Evolutionary conservation across 1,140 invertebrate species (phyloP).

Genomic region (Yoshiicerus persimilis): DNA sequence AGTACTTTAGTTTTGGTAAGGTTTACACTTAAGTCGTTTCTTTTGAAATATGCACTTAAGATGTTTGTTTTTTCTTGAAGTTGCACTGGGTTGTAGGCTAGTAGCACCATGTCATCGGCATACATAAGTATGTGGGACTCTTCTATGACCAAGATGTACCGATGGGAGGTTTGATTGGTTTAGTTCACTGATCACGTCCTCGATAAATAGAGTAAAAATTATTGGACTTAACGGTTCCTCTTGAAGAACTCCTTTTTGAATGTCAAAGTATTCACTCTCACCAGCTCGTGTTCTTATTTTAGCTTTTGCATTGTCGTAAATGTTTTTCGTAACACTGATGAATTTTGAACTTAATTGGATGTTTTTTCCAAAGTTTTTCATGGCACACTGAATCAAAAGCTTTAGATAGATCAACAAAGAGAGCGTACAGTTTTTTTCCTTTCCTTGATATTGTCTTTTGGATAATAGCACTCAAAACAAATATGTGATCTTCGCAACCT

Average conservation of each 20-base stretch:
- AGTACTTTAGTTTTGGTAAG: too few species aligned
- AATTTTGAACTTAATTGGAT: conserved; percentile 16
- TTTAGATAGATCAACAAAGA: conserved; percentile 29
- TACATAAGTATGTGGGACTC: conserved; percentile 2
- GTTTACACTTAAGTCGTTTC: too few species aligned
- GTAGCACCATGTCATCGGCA: conserved; percentile 33
- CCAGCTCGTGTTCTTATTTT: neutral
- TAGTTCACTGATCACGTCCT: neutral
- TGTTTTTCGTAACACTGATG: conserved; percentile 20
- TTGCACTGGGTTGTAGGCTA: neutral
- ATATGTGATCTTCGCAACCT: conserved; percentile 49
- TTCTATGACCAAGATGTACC: neutral
- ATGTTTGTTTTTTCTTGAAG: too few species aligned
- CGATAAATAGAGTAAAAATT: neutral
- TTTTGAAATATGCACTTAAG: too few species aligned
- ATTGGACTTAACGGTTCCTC: neutral
- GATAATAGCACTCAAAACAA: conserved; percentile 38
- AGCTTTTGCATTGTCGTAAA: conserved; percentile 42
- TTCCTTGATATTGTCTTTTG: neutral
- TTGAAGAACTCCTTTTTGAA: neutral
- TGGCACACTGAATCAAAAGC: conserved; percentile 34
- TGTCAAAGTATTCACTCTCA: neutral
- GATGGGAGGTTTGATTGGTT: neutral
- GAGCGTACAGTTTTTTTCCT: conserved; percentile 26
- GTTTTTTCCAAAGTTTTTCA: conserved; percentile 17